Base-by-base conservation (phyloP, 1,140 invertebrate species). In the Scaptomyza pallida region DNA sequence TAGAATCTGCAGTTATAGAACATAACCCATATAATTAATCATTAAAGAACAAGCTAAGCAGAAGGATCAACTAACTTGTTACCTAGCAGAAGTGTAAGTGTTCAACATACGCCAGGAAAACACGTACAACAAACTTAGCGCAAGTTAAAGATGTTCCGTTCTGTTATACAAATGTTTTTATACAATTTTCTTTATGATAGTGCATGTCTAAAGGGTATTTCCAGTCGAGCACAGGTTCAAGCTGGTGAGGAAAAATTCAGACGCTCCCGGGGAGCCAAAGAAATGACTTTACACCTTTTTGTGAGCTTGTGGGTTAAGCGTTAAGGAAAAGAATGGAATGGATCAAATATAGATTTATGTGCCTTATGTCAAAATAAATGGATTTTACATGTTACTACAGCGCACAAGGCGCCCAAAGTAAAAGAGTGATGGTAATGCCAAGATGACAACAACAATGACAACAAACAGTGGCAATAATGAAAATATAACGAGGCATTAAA, bases 321-420 rank as follows among this genome's bases (percentile, higher is more conserved):
- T 40, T 23, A 30, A 19, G 68, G 10, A 13, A 17, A 41, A 63
- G 62, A 75, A 78, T 56, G 57, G 68, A 78, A 78, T 75, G 74
- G 78, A 81, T 88, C 81, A 88, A 82, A 78, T 88, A 88, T 88
- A 88, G 78, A 78, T 86, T 86, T 86, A 77, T 88, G 77, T 81
- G 76, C 71, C 77, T 71, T 78, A 75, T 82, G 74, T 82, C 82
- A 81, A 88, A 88, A 82, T 86, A 86, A 86, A 86, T 86, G 78
- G 82, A 88, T 88, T 86, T 86, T 88, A 88, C 82, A 86, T 86
- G 81, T 86, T 86, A 60, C 73, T 63, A 72, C 17, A 40, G 57
- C 12, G 13, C 61, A 37, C 23, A 35, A 17, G 19, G 26, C 47
- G 23, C 35, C 59, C 45, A 64, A 37, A 50, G 37, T 17, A 33